These are phyloP conservation scores for Anas bahamensis DNA, from an alignment of 2,797 vertebrate species.

Conservation along the genomic window DNA sequence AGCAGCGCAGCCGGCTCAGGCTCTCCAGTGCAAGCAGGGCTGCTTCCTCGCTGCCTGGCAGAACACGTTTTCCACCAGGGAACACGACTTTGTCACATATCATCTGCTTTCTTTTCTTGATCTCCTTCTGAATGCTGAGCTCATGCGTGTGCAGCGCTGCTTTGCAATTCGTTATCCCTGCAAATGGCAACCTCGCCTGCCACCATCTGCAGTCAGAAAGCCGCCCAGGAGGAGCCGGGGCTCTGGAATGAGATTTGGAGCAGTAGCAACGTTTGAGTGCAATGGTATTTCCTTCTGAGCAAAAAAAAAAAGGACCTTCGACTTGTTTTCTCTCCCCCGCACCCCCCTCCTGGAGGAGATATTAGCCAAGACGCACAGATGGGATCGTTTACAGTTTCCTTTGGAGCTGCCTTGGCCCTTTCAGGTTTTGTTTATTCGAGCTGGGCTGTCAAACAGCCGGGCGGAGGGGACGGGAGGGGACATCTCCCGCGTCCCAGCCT, in stretches of 20 bases:
- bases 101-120: background rate
- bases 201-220: constrained; percentile 23
- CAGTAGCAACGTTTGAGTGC: constrained; percentile 41
- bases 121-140: background rate
- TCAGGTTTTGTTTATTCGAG: constrained; percentile 74
- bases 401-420: constrained; percentile 73
- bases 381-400: constrained; percentile 74
- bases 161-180: constrained; percentile 34
- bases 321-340: constrained; percentile 41
- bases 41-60: background rate
- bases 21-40: background rate
- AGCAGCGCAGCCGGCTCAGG: background rate
- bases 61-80: background rate
- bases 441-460: constrained; percentile 39
- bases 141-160: background rate
- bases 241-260: constrained; percentile 26
- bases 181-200: constrained; percentile 16
- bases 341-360: constrained; percentile 33
- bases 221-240: background rate
- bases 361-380: constrained; percentile 71
- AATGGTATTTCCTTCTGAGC: constrained; percentile 63
- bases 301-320: constrained; percentile 8
- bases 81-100: background rate
- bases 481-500: background rate
- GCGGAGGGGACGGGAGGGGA: constrained; percentile 15